Conservation (phyloP, 2,888 invertebrate species). For the Cheiracanthium punctorium region DNA sequence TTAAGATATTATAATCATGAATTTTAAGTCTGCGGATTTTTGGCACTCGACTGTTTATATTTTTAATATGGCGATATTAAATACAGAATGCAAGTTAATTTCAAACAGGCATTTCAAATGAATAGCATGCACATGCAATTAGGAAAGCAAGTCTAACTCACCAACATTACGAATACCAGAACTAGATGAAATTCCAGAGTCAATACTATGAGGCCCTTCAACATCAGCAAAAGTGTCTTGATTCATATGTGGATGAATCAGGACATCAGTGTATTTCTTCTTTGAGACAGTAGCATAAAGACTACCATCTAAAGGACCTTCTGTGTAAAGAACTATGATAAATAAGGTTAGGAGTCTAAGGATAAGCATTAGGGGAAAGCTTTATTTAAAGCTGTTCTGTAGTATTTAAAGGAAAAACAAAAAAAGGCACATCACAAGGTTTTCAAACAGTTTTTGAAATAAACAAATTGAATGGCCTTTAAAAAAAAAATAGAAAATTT, state of each 20-base stretch:
- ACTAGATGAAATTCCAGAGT: constrained; percentile 89
- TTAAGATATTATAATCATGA: no score
- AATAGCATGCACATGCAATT: constrained; percentile 34
- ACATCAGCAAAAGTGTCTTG: constrained; percentile 66
- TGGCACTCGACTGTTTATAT: no score
- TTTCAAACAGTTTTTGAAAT: no score
- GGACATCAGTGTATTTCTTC: constrained; percentile 73
- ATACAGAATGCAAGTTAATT: no score
- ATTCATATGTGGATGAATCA: constrained; percentile 59
- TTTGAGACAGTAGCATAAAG: constrained; percentile 84
- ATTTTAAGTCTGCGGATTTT: no score
- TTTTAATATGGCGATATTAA: no score
- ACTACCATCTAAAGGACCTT: constrained; percentile 92
- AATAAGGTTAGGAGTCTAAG: constrained; percentile 33
- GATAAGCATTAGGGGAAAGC: neutral
- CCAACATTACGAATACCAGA: constrained; percentile 71
- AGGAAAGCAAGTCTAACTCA: constrained; percentile 43
- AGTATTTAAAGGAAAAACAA: no score
- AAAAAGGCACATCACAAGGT: no score
- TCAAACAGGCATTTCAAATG: neutral
- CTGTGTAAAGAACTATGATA: constrained; percentile 80
- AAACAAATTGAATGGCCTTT: no score
- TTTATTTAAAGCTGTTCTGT: no score
- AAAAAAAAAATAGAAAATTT: no score
- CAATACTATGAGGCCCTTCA: constrained; percentile 85